Evolutionary conservation across 2,888 invertebrate species (phyloP).

Genomic region (Dichetophora obliterata): DNA sequence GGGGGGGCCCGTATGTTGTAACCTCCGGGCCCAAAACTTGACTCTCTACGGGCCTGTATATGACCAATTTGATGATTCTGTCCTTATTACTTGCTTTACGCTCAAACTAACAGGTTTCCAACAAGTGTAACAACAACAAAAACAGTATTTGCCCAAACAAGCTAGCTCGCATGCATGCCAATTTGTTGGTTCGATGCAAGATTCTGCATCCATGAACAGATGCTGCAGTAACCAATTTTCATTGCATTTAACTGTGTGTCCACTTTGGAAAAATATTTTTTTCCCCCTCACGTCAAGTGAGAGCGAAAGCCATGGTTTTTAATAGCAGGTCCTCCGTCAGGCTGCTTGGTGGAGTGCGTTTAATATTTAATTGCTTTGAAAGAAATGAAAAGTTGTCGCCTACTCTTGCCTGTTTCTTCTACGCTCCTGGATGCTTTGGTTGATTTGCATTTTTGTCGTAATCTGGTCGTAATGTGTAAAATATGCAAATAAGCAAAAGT

Average conservation of each 20-base stretch:
- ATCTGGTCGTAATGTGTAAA: constrained; percentile 28
- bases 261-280: too few relatives aligned
- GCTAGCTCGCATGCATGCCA: background rate
- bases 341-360: constrained; percentile 8
- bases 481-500: constrained; percentile 40
- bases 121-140: background rate
- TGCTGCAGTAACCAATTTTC: background rate
- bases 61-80: constrained; percentile 9
- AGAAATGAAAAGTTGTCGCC: constrained; percentile 41
- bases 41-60: too few relatives aligned
- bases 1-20: too few relatives aligned
- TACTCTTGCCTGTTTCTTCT: background rate
- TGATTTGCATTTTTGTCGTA: background rate
- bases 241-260: too few relatives aligned
- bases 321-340: background rate
- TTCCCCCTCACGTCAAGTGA: background rate
- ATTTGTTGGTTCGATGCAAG: background rate
- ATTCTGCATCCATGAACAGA: background rate
- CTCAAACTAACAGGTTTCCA: too few relatives aligned
- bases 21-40: too few relatives aligned
- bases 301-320: constrained; percentile 11
- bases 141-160: background rate
- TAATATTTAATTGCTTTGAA: constrained; percentile 28
- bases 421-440: background rate
- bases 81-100: constrained; percentile 7